Evolutionary conservation across 2,888 invertebrate species (phyloP).

Genomic region (Amphipoea lucens): DNA sequence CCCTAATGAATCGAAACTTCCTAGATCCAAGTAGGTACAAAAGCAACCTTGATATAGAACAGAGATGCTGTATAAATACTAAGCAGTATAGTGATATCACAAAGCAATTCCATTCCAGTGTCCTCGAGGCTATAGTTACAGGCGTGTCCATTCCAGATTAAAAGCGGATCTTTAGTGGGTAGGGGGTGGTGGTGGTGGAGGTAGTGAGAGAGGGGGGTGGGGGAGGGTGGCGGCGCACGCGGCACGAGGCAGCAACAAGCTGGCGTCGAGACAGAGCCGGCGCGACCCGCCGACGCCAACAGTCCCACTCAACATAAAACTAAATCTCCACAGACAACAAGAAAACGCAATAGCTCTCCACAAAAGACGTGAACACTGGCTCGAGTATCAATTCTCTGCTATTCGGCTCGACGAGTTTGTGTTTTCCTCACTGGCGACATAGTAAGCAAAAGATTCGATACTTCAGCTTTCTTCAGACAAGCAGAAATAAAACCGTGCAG

Average conservation of each 20-base stretch:
- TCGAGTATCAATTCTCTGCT: constrained; percentile 73
- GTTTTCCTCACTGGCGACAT: constrained; percentile 58
- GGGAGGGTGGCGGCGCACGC: constrained; percentile 43
- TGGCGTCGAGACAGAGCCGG: constrained; percentile 78
- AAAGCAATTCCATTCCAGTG: constrained; percentile 58
- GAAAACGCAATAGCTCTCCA: constrained; percentile 80
- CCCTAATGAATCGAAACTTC: constrained; percentile 10
- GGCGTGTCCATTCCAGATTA: constrained; percentile 68
- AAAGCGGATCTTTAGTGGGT: constrained; percentile 68
- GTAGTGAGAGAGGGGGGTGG: constrained; percentile 48
- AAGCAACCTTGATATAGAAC: constrained; percentile 31
- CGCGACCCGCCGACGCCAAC: constrained; percentile 85
- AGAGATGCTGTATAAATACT: constrained; percentile 42
- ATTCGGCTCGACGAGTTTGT: constrained; percentile 62
- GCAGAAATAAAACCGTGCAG: constrained; percentile 36
- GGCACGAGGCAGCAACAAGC: constrained; percentile 76
- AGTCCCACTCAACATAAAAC: constrained; percentile 86
- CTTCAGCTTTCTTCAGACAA: constrained; percentile 30
- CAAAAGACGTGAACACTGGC: constrained; percentile 73
- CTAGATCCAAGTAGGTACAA: constrained; percentile 18
- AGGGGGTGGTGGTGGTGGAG: constrained; percentile 65
- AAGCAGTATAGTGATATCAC: constrained; percentile 44
- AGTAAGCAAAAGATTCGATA: constrained; percentile 48
- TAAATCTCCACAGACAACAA: constrained; percentile 80
- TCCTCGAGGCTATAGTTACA: constrained; percentile 54